Evolutionary conservation across 2,113 vertebrate genomes (phyloP), one percentile per base, ranked within the genome.

Genomic region (Electrona antarctica): DNA sequence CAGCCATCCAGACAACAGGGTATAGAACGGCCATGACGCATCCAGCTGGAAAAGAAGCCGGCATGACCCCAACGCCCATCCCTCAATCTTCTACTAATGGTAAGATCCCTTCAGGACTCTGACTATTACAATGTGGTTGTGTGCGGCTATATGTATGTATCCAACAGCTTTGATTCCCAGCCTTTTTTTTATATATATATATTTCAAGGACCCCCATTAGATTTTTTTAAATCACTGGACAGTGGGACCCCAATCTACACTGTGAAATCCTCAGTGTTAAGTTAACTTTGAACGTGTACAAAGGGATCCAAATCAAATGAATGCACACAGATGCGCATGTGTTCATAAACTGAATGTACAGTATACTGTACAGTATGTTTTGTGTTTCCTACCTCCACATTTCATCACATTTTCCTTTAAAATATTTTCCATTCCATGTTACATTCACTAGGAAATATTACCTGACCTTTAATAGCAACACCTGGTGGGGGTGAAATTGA

Each of bases 1-100:
- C 88, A 63, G 80, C 78, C 56, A 71, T 86, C 66, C 61, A 70
- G 4, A 80, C 55, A 46, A 14, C 78, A 45, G 80, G 63, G 59
- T 69, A 66, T 50, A 67, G 56, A 2, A 64, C 75, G 3, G 48
- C 69, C 33, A 29, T 46, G 55, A 60, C 73, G 10, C 73, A 74
- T 61, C 47, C 73, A 0, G 78, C 64, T n/a, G 66, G 75, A 51
- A 75, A 29, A 50, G 80, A 61, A 58, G 47, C 73, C 13, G 80
- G 59, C 50, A 8, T 61, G 5, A 21, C 73, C 15, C 45, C 73
- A 14, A 74, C n/a, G n/a, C n/a, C 55, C 6, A 54, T 78, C 28
- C n/a, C 68, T 52, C 59, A 72, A 28, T 73, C 77, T 8, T n/a
- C 73, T 21, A 10, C 28, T 33, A 61, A 87, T 2, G 87, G 90